Conservation (phyloP, 1,140 invertebrate genomes). For the Euglossa dilemma region DNA sequence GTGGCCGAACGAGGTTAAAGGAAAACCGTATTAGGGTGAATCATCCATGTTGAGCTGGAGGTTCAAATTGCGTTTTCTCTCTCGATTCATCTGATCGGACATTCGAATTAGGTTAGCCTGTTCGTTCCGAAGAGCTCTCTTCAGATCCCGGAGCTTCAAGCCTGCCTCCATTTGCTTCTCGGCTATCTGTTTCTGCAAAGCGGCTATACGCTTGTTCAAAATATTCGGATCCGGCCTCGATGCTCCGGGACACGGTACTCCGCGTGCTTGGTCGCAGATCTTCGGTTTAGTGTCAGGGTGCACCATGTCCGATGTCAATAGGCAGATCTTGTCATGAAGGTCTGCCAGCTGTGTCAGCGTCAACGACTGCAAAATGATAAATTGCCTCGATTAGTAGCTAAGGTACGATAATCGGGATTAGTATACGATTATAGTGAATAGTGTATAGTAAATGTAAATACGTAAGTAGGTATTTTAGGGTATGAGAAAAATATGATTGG, state of each 20-base stretch:
- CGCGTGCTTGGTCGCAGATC: background rate
- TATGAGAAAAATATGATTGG: no score
- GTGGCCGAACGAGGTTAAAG: background rate
- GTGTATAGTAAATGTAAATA: no score
- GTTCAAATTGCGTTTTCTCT: constrained; percentile 70
- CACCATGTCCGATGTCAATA: constrained; percentile 70
- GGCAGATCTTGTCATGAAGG: constrained; percentile 74
- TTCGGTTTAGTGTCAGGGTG: constrained; percentile 49
- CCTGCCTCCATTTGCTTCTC: constrained; percentile 71
- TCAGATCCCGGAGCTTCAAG: constrained; percentile 69
- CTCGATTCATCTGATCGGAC: constrained; percentile 68
- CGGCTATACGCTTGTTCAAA: constrained; percentile 71
- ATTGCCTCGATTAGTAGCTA: background rate
- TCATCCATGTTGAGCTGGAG: constrained; percentile 61
- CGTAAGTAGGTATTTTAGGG: no score
- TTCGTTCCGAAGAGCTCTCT: constrained; percentile 59
- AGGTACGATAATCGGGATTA: no score
- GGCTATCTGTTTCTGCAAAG: constrained; percentile 74
- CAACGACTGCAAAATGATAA: constrained; percentile 63
- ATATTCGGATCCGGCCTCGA: constrained; percentile 60
- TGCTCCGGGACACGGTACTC: background rate
- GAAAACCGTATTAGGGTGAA: constrained; percentile 7
- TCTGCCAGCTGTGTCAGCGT: constrained; percentile 74
- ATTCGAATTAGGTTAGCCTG: constrained; percentile 69
- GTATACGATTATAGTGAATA: no score